Percentiles rank a stretch among this genome's conserved stretches.
phyloP scores from a whole-genome alignment of 2,888 invertebrate species.

The Pterostichus madidus region DNA sequence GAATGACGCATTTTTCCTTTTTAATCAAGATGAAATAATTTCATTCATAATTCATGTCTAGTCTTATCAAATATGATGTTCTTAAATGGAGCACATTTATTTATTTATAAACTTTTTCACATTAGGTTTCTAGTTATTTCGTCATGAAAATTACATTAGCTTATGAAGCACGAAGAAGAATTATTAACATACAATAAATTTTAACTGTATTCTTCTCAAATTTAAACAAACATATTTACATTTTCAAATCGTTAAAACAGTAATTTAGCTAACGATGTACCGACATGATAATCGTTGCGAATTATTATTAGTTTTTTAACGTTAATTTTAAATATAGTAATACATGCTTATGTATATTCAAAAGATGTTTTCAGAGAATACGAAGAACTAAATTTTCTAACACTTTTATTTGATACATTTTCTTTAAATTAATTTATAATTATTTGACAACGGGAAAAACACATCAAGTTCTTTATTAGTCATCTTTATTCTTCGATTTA shows the following conservation, averaged over 20 bases:
- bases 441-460: no score
- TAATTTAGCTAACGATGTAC: background rate
- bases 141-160: conserved; percentile 21
- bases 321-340: no score
- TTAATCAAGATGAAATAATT: conserved; percentile 18
- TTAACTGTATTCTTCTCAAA: background rate
- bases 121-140: background rate
- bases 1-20: conserved; percentile 37
- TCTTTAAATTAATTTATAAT: no score
- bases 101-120: conserved; percentile 30
- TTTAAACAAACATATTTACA: conserved; percentile 8
- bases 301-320: background rate
- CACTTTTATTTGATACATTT: no score
- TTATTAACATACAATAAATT: conserved; percentile 19
- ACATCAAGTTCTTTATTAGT: no score
- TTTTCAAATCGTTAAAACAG: conserved; percentile 4
- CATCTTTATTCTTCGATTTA: no score
- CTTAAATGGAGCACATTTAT: background rate
- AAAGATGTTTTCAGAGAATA: no score
- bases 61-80: conserved; percentile 9
- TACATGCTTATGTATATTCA: no score
- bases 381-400: no score
- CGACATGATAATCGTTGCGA: background rate
- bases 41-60: background rate
- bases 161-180: background rate